Evolutionary conservation across 1,140 invertebrate genomes (phyloP).

Genomic region (Scaptomyza montana): DNA sequence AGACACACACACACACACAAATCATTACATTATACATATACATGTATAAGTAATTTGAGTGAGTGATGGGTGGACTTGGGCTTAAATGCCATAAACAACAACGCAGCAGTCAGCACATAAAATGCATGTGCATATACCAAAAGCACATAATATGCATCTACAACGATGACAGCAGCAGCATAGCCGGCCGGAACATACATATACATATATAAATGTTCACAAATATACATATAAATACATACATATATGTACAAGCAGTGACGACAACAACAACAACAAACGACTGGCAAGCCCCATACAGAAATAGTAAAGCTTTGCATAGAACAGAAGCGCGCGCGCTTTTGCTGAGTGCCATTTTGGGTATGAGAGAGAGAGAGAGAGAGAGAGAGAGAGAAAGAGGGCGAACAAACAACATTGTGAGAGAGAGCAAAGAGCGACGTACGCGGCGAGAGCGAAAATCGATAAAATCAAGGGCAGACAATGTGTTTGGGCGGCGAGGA

Average conservation of each 20-base stretch:
- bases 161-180: neutral
- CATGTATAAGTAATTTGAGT: slow-evolving; percentile 58
- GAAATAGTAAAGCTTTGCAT: slow-evolving; percentile 59
- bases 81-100: slow-evolving; percentile 80
- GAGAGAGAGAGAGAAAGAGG: slow-evolving; percentile 6
- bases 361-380: slow-evolving; percentile 16
- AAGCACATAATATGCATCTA: slow-evolving; percentile 58
- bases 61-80: slow-evolving; percentile 53
- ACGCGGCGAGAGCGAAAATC: slow-evolving; percentile 64
- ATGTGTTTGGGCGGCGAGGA: slow-evolving; percentile 53
- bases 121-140: slow-evolving; percentile 47
- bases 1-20: slow-evolving; percentile 22
- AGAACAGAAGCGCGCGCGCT: slow-evolving; percentile 51
- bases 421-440: slow-evolving; percentile 44
- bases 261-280: slow-evolving; percentile 32
- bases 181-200: slow-evolving; percentile 60
- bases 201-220: slow-evolving; percentile 22
- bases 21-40: neutral
- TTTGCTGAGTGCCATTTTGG: slow-evolving; percentile 43
- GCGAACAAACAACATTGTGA: neutral
- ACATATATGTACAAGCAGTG: slow-evolving; percentile 4
- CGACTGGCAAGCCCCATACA: slow-evolving; percentile 1
- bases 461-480: slow-evolving; percentile 81
- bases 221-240: slow-evolving; percentile 7
- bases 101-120: slow-evolving; percentile 70